Base-by-base conservation (phyloP, 2,113 vertebrate genomes). In the Syngnathoides biaculeatus region DNA sequence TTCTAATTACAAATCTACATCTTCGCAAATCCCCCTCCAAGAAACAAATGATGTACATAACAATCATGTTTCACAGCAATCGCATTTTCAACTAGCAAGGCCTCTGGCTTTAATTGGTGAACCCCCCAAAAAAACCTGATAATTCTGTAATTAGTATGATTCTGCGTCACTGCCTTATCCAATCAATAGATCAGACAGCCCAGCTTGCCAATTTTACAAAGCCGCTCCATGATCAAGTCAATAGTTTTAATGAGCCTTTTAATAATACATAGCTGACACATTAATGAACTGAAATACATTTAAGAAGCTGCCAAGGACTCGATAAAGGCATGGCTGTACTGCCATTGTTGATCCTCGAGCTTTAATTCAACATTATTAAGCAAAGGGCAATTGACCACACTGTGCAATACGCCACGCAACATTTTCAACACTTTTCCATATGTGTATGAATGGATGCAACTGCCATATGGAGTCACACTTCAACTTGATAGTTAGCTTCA, bases 1-100 rank as follows among this genome's bases (percentile, higher is more conserved):
- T 80, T 79, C 79, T 86, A 86, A 89, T 89, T 87, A 85, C 78
- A 65, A 81, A 87, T 83, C 68, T 75, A 79, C 77, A 85, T 84
- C 73, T 80, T 60, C 73, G 58, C 64, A 77, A 87, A 82, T 81
- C 79, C 78, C 81, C 78, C 78, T 72, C 78, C 64, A 84, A 78
- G 84, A 80, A 77, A 79, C 77, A 80, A 85, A 82, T 82, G 70
- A 83, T 69, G 79, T 83, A 85, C 71, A 77, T 78, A 78, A 82
- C 79, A 78, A 78, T 82, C 78, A 48, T 65, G 74, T 79, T 84
- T 79, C 30, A 39, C 72, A 64, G 74, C 59, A 80, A 80, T 86
- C 82, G 72, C 75, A 80, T 74, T 81, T 79, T 72, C 67, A 73
- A 55, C 63, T 59, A 20, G 64, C 59, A 64, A 73, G 73, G 75